These are phyloP conservation scores for Chrysolina americana DNA, from an alignment of 2,888 invertebrate species.

Conservation along the genomic window DNA sequence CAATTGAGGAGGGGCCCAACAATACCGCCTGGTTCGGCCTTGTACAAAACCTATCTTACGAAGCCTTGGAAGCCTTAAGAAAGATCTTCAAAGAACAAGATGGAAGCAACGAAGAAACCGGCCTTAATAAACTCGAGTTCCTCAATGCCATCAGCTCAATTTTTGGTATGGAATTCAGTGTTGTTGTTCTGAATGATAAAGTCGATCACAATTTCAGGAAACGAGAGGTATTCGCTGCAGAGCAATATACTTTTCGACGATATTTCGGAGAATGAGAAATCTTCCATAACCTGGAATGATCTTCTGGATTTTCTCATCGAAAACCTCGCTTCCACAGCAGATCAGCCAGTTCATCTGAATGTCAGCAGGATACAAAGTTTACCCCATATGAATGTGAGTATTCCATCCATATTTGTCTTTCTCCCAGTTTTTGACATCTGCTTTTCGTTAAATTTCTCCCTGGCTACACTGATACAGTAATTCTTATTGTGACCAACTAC, in stretches of 20 bases:
- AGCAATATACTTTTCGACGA: conserved; percentile 63
- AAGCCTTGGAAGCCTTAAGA: conserved; percentile 57
- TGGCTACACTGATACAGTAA: too few species aligned
- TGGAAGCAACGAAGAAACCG: conserved; percentile 43
- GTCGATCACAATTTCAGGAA: conserved; percentile 56
- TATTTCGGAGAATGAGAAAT: conserved; percentile 58
- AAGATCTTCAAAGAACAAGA: conserved; percentile 54
- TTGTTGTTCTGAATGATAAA: not conserved
- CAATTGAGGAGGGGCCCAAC: conserved; percentile 52
- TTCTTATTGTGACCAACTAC: too few species aligned
- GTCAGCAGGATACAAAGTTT: conserved; percentile 57
- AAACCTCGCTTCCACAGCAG: conserved; percentile 53
- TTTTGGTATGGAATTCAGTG: conserved; percentile 56
- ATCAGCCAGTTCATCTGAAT: conserved; percentile 51
- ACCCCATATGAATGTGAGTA: conserved; percentile 61
- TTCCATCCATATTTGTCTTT: not conserved
- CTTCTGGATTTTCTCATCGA: conserved; percentile 66
- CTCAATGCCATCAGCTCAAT: conserved; percentile 62
- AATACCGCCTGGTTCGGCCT: conserved; percentile 57
- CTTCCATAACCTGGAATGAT: conserved; percentile 64
- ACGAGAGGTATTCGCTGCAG: conserved; percentile 60
- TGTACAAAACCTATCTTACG: conserved; percentile 55
- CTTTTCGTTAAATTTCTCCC: not conserved
- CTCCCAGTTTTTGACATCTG: not conserved
- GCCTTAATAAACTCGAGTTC: conserved; percentile 64